Evolutionary conservation across 2,888 invertebrate species (phyloP).

Genomic region (Calephelis perditalis): DNA sequence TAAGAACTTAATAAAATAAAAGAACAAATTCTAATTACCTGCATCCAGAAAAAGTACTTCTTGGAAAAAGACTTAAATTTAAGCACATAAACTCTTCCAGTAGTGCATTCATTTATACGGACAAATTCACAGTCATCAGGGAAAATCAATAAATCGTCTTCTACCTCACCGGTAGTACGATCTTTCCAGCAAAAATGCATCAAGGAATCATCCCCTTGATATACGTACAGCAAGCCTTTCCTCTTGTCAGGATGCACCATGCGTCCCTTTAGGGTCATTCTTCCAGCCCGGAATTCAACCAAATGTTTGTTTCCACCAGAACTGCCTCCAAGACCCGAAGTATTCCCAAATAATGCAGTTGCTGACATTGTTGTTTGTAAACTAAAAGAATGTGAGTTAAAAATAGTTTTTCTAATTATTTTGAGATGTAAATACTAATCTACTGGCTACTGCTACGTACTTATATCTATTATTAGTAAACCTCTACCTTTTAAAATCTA

Average conservation of each 20-base stretch:
- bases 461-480: too few relatives aligned
- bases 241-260: slow-evolving; percentile 96
- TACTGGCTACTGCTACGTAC: too few relatives aligned
- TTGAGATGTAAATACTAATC: too few relatives aligned
- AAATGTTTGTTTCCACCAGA: slow-evolving; percentile 92
- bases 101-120: slow-evolving; percentile 95
- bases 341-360: slow-evolving; percentile 86
- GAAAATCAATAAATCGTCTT: slow-evolving; percentile 98
- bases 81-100: slow-evolving; percentile 96
- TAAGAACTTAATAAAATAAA: too few relatives aligned
- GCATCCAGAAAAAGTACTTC: slow-evolving; percentile 98
- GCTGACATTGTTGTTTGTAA: slow-evolving; percentile 71
- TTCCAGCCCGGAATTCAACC: slow-evolving; percentile 97
- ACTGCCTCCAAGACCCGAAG: slow-evolving; percentile 86
- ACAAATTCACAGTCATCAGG: slow-evolving; percentile 99
- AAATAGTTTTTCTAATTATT: too few relatives aligned
- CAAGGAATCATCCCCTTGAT: slow-evolving; percentile 96
- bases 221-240: slow-evolving; percentile 96
- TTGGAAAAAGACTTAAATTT: slow-evolving; percentile 97
- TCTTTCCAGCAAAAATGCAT: slow-evolving; percentile 99
- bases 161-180: slow-evolving; percentile 92
- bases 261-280: slow-evolving; percentile 95
- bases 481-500: too few relatives aligned
- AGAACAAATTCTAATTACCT: slow-evolving; percentile 75
- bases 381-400: too few relatives aligned